Percentiles rank a stretch among this genome's conserved stretches.
phyloP scores from a whole-genome alignment of 2,888 invertebrate species.

The Cheilosia impressa region DNA sequence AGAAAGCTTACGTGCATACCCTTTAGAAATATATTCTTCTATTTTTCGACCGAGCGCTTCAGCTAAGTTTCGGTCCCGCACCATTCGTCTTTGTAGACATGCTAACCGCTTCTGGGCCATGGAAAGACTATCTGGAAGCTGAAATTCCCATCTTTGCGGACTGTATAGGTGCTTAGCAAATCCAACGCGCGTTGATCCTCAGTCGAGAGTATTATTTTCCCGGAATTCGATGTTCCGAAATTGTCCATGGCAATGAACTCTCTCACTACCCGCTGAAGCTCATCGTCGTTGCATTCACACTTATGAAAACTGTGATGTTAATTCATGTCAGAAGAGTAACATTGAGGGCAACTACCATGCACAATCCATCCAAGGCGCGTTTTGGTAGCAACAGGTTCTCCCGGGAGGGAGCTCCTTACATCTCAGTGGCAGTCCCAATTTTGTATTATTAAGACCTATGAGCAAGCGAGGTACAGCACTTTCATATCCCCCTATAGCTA shows the following conservation, averaged over 20 bases:
- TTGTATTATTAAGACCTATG: background rate
- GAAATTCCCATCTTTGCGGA: constrained; percentile 10
- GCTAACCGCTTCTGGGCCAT: constrained; percentile 64
- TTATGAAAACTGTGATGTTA: too few species aligned
- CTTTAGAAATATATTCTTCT: constrained; percentile 46
- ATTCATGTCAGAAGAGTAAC: too few species aligned
- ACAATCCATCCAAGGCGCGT: too few species aligned
- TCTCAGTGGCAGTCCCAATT: background rate
- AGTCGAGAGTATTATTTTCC: background rate
- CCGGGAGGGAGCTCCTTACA: background rate
- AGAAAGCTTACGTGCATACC: too few species aligned
- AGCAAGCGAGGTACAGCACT: constrained; percentile 30
- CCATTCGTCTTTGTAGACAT: constrained; percentile 68
- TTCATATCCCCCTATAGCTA: constrained; percentile 42
- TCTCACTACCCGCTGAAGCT: too few species aligned
- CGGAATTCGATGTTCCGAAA: constrained; percentile 2
- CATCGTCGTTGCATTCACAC: too few species aligned
- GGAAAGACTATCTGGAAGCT: constrained; percentile 75
- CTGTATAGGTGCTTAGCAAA: background rate
- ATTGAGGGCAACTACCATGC: too few species aligned
- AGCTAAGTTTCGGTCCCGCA: constrained; percentile 30
- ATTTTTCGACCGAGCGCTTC: constrained; percentile 46
- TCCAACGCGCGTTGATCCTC: background rate
- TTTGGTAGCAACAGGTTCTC: constrained; percentile 25
- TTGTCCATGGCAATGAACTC: constrained; percentile 5